Evolutionary conservation across 2,113 vertebrate genomes (phyloP), one percentile per base, ranked within the genome.

Genomic region (Scomber colias): DNA sequence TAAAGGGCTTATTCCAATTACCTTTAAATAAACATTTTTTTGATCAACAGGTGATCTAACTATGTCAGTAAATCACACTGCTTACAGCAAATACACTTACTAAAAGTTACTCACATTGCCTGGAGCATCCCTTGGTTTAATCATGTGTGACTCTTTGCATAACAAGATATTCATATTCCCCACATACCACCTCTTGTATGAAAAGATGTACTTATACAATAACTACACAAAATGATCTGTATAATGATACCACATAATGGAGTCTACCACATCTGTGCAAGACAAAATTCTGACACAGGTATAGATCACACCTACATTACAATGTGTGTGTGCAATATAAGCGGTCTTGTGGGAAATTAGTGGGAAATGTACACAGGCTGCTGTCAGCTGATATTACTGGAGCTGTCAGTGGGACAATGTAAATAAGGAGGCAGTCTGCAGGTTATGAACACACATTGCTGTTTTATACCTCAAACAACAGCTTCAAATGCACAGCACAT

Each of bases 331-430:
- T 8, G 15, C 30, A 46, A n/a, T 17, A 56, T 30, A 48, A 68
- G 51, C 13, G 1, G 53, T 19, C 83, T 75, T 24, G 10, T 14
- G 83, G 78, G 75, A 74, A 84, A 77, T 71, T 75, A 57, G 49
- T 40, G 1, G 4, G 19, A 53, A 51, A 64, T 0, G 57, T 21
- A 49, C 35, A 54, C 30, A 49, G n/a, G 35, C 35, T 40, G 35
- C 35, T 40, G 35, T 40, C 35, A 40, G 35, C 56, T 24, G 40
- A 77, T 70, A 74, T 24, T 27, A 69, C 40, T 50, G 45, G 40
- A 27, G 62, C 78, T 24, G 62, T 73, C 73, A 30, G 35, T 12
- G n/a, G 24, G 59, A 70, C 79, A 50, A 59, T 57, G 65, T 53
- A 77, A 82, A 82, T 76, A 57, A 64, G 53, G 21, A 35, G 16